Evolutionary conservation across 2,113 vertebrate genomes (phyloP), one percentile per base, ranked within the genome.

Genomic region (Lathamus discolor): DNA sequence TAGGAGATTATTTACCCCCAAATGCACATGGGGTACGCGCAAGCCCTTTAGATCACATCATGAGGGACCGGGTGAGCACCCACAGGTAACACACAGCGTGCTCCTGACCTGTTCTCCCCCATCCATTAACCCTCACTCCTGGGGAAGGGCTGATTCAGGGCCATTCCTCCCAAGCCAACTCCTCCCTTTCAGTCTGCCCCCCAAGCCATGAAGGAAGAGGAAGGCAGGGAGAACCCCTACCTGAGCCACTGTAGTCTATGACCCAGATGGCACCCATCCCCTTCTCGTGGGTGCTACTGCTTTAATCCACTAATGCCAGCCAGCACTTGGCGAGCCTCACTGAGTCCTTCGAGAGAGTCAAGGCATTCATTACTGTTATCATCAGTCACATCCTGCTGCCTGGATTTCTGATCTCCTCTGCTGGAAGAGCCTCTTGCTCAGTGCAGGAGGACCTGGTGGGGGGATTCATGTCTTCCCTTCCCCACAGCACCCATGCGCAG

Each of bases 341-440:
- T 10, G 24, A 94, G 92, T 92, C 93, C 94, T 83, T 91, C 49
- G 75, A 91, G 88, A 97, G 89, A 91, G 25, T 49, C 70, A 74
- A 88, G 75, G 85, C 44, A 62, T 83, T 92, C 92, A 95, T 95
- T 95, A 92, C 83, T 89, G 17, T 82, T 63, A 90, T 70, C 66
- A 48, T 49, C 35, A 92, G 43, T 83, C 44, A 77, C 87, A 90
- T 90, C 15, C 16, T 2, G 1, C 54, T 92, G 69, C 81, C 87
- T 90, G 78, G n/a, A 90, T 96, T 94, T 86, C 82, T 88, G 52
- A 37, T 91, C 44, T 88, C 78, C 43, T 48, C 15, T 2, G 0
- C 86, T 93, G 79, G 49, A 74, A 31, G 67, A 69, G 59, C 54
- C 66, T 6, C 0, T 28, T 46, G 62, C 75, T 49, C 48, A 16